Evolutionary conservation across 2,888 invertebrate genomes (phyloP).

Genomic region (Coelinius sp.): DNA sequence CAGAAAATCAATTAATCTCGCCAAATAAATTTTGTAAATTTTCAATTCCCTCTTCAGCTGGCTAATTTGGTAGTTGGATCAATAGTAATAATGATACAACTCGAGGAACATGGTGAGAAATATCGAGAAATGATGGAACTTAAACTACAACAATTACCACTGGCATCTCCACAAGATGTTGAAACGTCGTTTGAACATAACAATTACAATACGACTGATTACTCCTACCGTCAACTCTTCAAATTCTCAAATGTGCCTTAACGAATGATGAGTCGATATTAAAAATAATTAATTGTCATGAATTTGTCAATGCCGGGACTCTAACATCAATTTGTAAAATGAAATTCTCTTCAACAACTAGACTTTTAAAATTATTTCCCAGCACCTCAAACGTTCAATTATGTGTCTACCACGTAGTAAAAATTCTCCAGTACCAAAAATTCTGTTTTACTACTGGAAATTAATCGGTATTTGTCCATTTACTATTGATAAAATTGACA

Average conservation of each 20-base stretch:
- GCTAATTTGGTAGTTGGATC: not conserved
- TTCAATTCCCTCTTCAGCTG: not conserved
- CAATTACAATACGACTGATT: not conserved
- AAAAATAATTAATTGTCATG: not conserved
- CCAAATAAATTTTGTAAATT: not conserved
- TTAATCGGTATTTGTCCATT: slow-evolving; percentile 45
- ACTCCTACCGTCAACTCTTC: not conserved
- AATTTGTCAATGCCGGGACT: too few relatives aligned
- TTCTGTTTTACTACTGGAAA: slow-evolving; percentile 36
- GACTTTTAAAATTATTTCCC: too few relatives aligned
- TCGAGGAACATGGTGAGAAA: not conserved
- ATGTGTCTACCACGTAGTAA: not conserved
- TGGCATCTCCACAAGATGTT: not conserved
- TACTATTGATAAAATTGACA: slow-evolving; percentile 20
- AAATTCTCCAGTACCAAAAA: not conserved
- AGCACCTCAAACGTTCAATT: not conserved
- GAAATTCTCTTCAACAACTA: too few relatives aligned
- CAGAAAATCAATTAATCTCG: not conserved
- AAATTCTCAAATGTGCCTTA: not conserved
- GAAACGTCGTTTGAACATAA: not conserved
- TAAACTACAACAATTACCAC: not conserved
- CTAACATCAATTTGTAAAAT: not conserved
- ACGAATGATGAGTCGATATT: not conserved
- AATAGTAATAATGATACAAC: not conserved
- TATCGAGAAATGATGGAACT: not conserved